Evolutionary conservation across 2,113 vertebrate genomes (phyloP).

Genomic region (Eulacestoma nigropectus): DNA sequence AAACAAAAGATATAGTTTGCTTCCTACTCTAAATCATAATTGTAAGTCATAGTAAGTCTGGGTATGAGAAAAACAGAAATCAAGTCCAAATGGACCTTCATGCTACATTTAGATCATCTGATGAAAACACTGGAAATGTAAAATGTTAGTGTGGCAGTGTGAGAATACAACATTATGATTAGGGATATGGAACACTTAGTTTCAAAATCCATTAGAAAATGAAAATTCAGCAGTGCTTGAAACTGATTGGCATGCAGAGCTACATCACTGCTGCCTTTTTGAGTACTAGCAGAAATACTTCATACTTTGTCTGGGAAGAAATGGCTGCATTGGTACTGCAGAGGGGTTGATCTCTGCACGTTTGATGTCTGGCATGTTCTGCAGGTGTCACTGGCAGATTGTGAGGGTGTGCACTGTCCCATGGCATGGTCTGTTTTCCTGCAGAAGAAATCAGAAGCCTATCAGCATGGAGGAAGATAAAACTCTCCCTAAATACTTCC

Average conservation of each 20-base stretch:
- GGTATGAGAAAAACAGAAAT: background rate
- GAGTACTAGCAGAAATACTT: background rate
- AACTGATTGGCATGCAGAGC: background rate
- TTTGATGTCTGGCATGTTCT: background rate
- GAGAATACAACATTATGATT: background rate
- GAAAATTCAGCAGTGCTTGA: background rate
- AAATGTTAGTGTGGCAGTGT: background rate
- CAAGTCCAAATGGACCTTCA: background rate
- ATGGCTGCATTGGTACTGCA: background rate
- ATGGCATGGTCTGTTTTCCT: background rate
- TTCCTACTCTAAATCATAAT: background rate
- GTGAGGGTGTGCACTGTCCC: background rate
- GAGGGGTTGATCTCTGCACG: background rate
- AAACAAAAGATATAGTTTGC: background rate
- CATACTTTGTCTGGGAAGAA: background rate
- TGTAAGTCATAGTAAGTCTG: background rate
- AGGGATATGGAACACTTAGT: background rate
- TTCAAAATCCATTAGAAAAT: background rate
- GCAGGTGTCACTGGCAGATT: background rate
- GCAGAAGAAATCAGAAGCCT: background rate
- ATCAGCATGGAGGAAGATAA: background rate
- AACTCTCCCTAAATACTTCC: background rate
- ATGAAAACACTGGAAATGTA: background rate
- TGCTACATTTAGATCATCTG: background rate
- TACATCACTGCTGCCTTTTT: background rate